A percentile compares a stretch with the other conserved stretches of the same genome.
phyloP scores from a whole-genome alignment of 2,113 vertebrate species.

The Ondatra zibethicus region DNA sequence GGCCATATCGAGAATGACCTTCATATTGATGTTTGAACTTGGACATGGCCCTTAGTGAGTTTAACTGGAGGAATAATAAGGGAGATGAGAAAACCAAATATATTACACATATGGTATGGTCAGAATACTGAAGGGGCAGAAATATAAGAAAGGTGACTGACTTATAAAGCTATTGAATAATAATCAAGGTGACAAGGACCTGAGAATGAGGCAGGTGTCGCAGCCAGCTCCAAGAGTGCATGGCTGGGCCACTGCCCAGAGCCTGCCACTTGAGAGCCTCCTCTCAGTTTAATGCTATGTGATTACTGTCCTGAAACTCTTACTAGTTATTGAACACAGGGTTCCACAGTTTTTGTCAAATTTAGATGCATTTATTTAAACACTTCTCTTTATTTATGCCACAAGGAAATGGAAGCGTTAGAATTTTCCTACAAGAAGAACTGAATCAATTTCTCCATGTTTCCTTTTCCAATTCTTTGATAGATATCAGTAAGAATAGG shows the following conservation, averaged over 20 bases:
- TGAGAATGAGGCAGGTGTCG: not conserved
- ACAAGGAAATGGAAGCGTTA: not conserved
- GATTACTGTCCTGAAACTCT: not conserved
- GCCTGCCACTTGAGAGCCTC: fast-evolving
- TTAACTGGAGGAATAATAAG: not conserved
- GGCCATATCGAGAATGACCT: not conserved
- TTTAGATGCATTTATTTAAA: not conserved
- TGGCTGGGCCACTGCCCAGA: no score
- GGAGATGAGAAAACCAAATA: not conserved
- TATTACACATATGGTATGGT: not conserved
- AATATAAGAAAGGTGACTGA: not conserved
- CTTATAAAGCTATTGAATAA: not conserved
- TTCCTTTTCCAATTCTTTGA: not conserved
- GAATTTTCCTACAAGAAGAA: not conserved
- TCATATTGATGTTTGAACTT: not conserved
- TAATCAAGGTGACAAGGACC: not conserved
- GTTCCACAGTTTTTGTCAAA: not conserved
- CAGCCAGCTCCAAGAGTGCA: not conserved
- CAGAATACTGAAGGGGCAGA: not conserved
- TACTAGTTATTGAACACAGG: not conserved
- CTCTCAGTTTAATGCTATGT: not conserved
- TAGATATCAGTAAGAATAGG: not conserved
- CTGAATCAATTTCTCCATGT: not conserved
- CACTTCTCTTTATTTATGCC: not conserved
- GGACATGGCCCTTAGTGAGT: not conserved